Conservation (phyloP, 1,140 invertebrate genomes). For the Nymphalis io region DNA sequence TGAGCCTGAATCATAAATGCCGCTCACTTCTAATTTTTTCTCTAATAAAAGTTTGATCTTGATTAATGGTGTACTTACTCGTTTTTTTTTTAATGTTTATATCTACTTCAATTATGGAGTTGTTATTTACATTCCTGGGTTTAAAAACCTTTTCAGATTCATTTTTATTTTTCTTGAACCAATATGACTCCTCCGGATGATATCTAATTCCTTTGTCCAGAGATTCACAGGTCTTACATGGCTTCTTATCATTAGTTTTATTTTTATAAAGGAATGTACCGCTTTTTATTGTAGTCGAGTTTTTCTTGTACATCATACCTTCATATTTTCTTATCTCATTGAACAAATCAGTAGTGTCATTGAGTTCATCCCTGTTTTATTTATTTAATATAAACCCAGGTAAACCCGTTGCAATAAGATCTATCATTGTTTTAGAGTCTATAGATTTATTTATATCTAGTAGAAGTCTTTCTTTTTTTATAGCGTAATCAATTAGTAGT, state of each 20-base stretch:
- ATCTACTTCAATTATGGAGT: conserved; percentile 36
- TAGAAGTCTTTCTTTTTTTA: conserved; percentile 31
- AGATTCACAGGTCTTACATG: conserved; percentile 26
- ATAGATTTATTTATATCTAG: conserved; percentile 26
- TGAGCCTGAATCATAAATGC: conserved; percentile 52
- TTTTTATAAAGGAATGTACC: not conserved
- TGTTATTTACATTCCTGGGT: conserved; percentile 17
- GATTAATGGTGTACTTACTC: conserved; percentile 54
- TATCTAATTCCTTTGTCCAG: conserved; percentile 23
- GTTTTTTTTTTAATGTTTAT: conserved; percentile 53
- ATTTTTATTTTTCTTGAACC: conserved; percentile 29
- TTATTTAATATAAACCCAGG: conserved; percentile 9
- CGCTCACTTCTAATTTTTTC: conserved; percentile 40
- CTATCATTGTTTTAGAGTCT: conserved; percentile 16
- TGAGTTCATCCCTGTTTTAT: conserved; percentile 12
- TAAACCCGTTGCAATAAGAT: conserved; percentile 19
- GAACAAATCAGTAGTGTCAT: conserved; percentile 23
- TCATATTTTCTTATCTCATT: conserved; percentile 9
- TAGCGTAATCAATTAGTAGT: conserved; percentile 21
- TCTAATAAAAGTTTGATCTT: conserved; percentile 50
- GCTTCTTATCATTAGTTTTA: conserved; percentile 2
- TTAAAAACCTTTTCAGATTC: conserved; percentile 27
- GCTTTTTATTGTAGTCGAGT: too few relatives aligned
- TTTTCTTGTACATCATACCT: too few relatives aligned
- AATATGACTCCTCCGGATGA: conserved; percentile 20